Base-by-base conservation (phyloP, 2,888 invertebrate genomes). In the Seira musarum region DNA sequence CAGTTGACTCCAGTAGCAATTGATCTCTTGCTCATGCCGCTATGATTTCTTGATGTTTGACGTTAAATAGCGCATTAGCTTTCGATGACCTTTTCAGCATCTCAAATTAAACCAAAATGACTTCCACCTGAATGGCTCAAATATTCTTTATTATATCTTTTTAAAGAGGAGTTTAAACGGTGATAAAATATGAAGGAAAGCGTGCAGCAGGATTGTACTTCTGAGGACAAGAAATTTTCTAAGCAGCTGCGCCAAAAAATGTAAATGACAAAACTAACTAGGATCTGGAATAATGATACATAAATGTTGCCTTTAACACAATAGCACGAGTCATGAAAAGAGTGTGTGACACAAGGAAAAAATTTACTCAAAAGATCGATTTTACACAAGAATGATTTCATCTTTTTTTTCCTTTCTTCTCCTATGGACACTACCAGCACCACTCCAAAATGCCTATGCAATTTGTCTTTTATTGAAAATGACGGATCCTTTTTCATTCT, bases 301-400 rank as follows among this genome's bases (percentile, higher is more conserved):
- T 49, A 49, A 67, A 64, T 76, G 65, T 71, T 65, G 40, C 76
- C 30, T 61, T n/a, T 35, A 71, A 67, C 75, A 83, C 74, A 85
- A 84, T 79, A 85, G 86, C 85, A 85, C 86, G 85, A 86, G 85
- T 83, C 84, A 83, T 76, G 80, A 73, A 81, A 79, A 69, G 61
- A 35, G 15, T 49, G 49, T 49, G 30, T 10, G 24, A 81, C 30
- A 71, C 46, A 70, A 71, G 81, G 81, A 78, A 67, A 76, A 81
- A 81, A 35, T 66, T 22, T 53, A 80, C 70, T 83, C 66, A 85
- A 85, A 85, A 83, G 85, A 85, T 68, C 84, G 79, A 85, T 85
- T 85, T 85, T 81, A 84, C 85, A 85, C 83, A 69, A 76, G 81
- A 82, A 71, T 80, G 85, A 74, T 66, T 81, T 77, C 67, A 72